A percentile compares a stretch with the other conserved stretches of the same genome.
phyloP scores from a whole-genome alignment of 2,888 invertebrate genomes.

The Hesperia comma region DNA sequence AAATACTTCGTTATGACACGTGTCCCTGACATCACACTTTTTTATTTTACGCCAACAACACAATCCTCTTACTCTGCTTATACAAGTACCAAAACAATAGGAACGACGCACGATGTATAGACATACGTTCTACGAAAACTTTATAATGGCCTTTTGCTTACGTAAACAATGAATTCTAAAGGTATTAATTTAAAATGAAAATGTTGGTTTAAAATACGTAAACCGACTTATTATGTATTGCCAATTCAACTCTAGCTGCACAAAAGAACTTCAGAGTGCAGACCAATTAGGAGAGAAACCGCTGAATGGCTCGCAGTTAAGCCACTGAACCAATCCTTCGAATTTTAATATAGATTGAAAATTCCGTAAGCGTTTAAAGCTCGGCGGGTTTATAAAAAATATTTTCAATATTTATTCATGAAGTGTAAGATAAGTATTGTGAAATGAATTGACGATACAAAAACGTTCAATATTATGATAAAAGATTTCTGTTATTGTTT shows the following conservation, averaged over 20 bases:
- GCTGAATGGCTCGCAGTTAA: slow-evolving; percentile 7
- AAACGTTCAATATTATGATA: not conserved
- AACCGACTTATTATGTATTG: slow-evolving; percentile 4
- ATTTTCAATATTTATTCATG: slow-evolving; percentile 2
- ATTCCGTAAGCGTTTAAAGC: slow-evolving; percentile 4
- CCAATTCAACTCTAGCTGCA: not conserved
- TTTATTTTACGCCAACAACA: too few relatives aligned
- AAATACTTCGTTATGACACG: too few relatives aligned
- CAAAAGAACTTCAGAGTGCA: slow-evolving; percentile 2
- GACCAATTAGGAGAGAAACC: slow-evolving; percentile 9
- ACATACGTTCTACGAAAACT: not conserved
- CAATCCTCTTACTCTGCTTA: not conserved
- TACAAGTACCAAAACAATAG: not conserved
- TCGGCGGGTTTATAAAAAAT: not conserved
- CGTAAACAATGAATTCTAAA: not conserved
- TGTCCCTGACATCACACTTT: too few relatives aligned
- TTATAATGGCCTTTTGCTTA: too few relatives aligned
- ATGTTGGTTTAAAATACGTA: not conserved
- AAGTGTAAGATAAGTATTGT: not conserved
- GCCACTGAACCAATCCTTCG: slow-evolving; percentile 9
- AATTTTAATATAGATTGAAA: slow-evolving; percentile 15
- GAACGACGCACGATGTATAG: not conserved
- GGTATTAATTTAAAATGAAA: slow-evolving; percentile 4
- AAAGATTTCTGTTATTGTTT: too few relatives aligned
- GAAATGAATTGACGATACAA: not conserved